phyloP scores from a whole-genome alignment of 2,888 invertebrate genomes.

The Caenorhabditis sinica region DNA sequence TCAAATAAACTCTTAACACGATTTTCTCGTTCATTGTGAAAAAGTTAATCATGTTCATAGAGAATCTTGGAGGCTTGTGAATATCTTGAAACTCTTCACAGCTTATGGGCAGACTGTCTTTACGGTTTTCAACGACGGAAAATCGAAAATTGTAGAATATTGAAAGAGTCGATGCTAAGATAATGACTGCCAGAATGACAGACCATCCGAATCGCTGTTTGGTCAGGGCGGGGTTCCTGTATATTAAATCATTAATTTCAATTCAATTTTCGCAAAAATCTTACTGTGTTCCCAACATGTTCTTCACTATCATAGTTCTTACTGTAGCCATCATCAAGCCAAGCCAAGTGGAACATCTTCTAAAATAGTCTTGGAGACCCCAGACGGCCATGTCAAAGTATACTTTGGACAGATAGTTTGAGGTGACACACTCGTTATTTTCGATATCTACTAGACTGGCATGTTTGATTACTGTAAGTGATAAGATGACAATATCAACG shows the following conservation, averaged over 20 bases:
- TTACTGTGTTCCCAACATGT: slow-evolving; percentile 10
- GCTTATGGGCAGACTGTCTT: background rate
- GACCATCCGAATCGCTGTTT: slow-evolving; percentile 1
- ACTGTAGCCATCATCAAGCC: slow-evolving; percentile 18
- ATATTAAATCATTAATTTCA: background rate
- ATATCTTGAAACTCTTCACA: slow-evolving; percentile 41
- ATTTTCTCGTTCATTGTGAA: slow-evolving; percentile 13
- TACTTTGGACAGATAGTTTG: background rate
- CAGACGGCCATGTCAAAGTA: slow-evolving; percentile 16
- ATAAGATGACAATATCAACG: slow-evolving; percentile 24
- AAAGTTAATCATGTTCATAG: background rate
- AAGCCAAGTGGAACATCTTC: slow-evolving; percentile 38
- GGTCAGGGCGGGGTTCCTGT: background rate
- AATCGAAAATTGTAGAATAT: slow-evolving; percentile 24
- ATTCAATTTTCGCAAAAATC: too few relatives aligned
- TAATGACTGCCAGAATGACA: background rate
- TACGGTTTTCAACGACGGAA: background rate
- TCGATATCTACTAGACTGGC: slow-evolving; percentile 38
- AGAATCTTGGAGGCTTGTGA: background rate
- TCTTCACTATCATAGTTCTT: slow-evolving; percentile 23
- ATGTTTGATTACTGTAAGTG: slow-evolving; percentile 35
- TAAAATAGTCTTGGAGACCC: slow-evolving; percentile 36
- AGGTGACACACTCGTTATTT: slow-evolving; percentile 42
- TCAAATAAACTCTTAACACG: slow-evolving; percentile 1
- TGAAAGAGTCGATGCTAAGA: background rate